Conservation (phyloP, 2,113 vertebrate genomes). For the Corythornis vintsioides region DNA sequence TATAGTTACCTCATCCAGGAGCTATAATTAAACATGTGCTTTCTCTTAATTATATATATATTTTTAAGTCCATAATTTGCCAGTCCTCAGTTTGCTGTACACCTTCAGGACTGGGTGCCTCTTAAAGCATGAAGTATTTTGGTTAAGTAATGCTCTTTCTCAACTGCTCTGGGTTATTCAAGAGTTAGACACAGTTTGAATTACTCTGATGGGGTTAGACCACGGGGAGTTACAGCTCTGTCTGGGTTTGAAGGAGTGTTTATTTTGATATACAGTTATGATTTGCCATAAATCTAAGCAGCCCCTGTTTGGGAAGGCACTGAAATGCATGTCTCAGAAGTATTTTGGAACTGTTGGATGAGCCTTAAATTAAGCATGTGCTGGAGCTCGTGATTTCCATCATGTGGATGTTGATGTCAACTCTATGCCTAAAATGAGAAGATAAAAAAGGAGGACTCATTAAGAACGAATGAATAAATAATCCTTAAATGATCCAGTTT, state of each 20-base stretch:
- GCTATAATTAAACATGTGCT: not conserved
- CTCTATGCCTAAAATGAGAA: conserved; percentile 11
- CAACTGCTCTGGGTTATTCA: not conserved
- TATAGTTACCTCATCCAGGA: not conserved
- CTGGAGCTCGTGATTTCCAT: conserved; percentile 27
- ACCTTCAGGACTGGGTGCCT: not conserved
- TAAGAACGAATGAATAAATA: conserved; percentile 21
- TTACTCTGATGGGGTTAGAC: not conserved
- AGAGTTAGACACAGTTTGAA: not conserved
- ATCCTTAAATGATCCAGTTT: not conserved
- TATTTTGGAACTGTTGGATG: conserved; percentile 37
- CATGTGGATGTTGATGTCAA: conserved; percentile 35
- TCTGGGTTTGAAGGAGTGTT: conserved; percentile 24
- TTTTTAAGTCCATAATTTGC: not conserved
- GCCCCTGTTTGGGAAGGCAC: not conserved
- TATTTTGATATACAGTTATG: conserved; percentile 11
- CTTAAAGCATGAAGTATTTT: conserved; percentile 3
- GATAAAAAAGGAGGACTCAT: conserved; percentile 3
- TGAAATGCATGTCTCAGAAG: conserved; percentile 20
- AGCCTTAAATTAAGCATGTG: conserved; percentile 50
- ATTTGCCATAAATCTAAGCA: not conserved
- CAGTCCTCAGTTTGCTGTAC: not conserved
- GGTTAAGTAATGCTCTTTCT: not conserved
- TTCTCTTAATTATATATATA: not conserved
- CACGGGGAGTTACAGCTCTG: not conserved